Base-by-base conservation (phyloP, 2,113 vertebrate species). In the Ictalurus punctatus region DNA sequence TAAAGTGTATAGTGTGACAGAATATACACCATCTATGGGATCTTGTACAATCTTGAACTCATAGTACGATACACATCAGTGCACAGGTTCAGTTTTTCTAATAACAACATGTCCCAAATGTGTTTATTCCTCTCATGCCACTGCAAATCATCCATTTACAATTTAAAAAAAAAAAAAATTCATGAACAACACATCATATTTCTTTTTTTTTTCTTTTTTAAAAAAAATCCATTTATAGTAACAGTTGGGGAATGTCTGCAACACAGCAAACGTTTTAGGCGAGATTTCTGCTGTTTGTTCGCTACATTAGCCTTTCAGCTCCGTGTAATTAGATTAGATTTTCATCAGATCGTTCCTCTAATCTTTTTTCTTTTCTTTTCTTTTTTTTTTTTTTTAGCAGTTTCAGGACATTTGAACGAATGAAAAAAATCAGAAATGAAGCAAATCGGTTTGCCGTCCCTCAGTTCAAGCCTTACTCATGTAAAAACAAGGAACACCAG, bases 401-500 rank as follows among this genome's bases (percentile, higher is more conserved):
- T 30, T 3, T 34, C 8, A 21, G 69, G 34, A 19, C 6, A 19
- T 19, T 19, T 37, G 16, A 16, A 73, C 16, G 2, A 71, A 71
- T 1, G 4, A 3, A 40, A 74, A 40, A 48, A 37, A 2, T 19
- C 17, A 9, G 0, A 73, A 37, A 34, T 6, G 5, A 44, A 9
- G 3, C 25, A 44, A 12, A 30, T 30, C 52, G 19, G 27, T 52
- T 76, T 4, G 40, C 34, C 6, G 8, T 23, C 6, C 19, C 25
- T 80, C 76, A 80, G 25, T 80, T 27, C 16, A 58, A 30, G n/a
- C 2, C 16, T 3, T 59, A 3, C 4, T 83, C 30, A 14, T 37
- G 30, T 84, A 40, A 87, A 37, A 19, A 87, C 6, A 25, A 81
- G 40, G 73, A 80, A 76, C 59, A 80, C 44, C 59, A 80, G 52